A percentile compares a stretch with the other conserved stretches of the same genome.
These are phyloP conservation scores for Sarcophaga peregrina DNA, from an alignment of 1,140 invertebrate genomes.

Conservation along the genomic window DNA sequence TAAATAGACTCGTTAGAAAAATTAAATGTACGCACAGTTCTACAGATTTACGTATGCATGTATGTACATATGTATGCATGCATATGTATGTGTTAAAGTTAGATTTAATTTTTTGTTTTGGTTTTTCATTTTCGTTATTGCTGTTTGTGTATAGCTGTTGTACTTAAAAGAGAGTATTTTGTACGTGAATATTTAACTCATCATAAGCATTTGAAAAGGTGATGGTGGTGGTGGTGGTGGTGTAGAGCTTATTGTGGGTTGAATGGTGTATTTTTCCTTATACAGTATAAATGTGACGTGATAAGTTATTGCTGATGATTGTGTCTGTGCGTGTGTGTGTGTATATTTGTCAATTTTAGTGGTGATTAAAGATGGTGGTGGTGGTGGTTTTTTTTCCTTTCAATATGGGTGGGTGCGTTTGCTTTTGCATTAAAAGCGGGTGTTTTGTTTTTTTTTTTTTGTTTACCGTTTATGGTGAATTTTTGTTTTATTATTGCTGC, in stretches of 20 bases:
- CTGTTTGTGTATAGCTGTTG: no score
- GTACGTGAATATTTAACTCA: no score
- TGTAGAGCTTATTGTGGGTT: background rate
- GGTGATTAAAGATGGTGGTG: background rate
- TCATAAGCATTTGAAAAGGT: background rate
- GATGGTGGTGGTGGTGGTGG: background rate
- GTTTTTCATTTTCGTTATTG: background rate
- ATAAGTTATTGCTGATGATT: background rate
- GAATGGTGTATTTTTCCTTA: no score
- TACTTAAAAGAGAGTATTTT: no score
- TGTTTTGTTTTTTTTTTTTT: background rate
- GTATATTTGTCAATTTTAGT: background rate
- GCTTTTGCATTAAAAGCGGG: background rate
- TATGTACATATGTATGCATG: background rate
- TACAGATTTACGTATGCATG: background rate
- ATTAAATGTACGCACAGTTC: background rate
- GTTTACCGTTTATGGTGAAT: background rate
- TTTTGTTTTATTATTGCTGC: constrained; percentile 1
- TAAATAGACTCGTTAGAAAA: background rate
- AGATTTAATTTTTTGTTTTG: background rate
- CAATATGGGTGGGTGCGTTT: constrained; percentile 18
- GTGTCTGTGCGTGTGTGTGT: background rate
- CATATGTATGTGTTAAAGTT: background rate
- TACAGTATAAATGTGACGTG: background rate
- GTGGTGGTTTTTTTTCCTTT: background rate